Evolutionary conservation across 2,888 invertebrate species (phyloP), one percentile per base, ranked within the genome.

Genomic region (Diadegma fenestrale): DNA sequence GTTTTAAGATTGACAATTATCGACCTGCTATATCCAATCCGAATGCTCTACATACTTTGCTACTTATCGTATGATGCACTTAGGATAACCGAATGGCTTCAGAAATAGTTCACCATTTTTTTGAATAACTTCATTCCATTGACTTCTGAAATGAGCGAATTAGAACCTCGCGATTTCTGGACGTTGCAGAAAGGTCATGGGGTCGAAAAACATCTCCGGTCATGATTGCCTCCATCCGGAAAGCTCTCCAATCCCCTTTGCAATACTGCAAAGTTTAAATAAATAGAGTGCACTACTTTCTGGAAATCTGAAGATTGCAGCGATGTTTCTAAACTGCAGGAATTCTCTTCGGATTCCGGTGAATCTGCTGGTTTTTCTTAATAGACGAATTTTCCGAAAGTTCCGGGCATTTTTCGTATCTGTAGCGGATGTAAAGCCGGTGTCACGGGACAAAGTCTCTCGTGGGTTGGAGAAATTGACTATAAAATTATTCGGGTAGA

Each of bases 1-100:
- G 68, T 69, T 76, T 69, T 14, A 48, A 58, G 37, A 75, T 69
- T 81, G 61, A 43, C 61, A 14, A 61, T 45, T 61, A 75, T 45
- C 72, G 30, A 43, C 37, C 10, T 30, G 14, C 12, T 45, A 75
- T 61, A 37, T 48, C 6, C 33, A 37, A 58, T 30, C 58, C 30
- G 2, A 12, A 41, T 26, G 14, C 19, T n/a, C 12, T 30, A 37
- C n/a, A 78, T 22, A 54, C 6, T 58, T 43, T n/a, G 19, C 30
- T 45, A 14, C n/a, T 6, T 17, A 41, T 8, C 17, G 17, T 19
- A 12, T 30, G 6, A 33, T 5, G 37, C 37, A 37, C 10, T 58
- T 14, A 26, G 1, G 4, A 58, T 26, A 12, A 5, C 4, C 26
- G 26, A 26, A 26, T 14, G 0, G 26, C 26, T 5, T 26, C 8